Percentiles rank a stretch among this genome's conserved stretches.
Evolutionary conservation across 2,797 vertebrate genomes (phyloP).

Genomic region (Crotalus adamanteus): DNA sequence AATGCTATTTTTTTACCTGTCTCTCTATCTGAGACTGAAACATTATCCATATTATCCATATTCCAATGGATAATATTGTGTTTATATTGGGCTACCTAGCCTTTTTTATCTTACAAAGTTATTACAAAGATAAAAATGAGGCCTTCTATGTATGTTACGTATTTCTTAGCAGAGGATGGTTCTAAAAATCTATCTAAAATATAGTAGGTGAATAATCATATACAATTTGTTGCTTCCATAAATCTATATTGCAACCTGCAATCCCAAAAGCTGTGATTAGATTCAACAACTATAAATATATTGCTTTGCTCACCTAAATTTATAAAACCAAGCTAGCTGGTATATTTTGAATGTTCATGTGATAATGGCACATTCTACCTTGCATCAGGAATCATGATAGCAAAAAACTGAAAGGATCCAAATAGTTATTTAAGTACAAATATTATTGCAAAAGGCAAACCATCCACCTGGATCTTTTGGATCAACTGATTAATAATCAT

Average conservation of each 20-base stretch:
- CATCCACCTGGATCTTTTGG: not conserved
- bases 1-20: not conserved
- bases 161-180: not conserved
- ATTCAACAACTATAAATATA: not conserved
- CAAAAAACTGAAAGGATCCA: not conserved
- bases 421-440: not conserved
- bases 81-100: not conserved
- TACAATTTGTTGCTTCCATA: not conserved
- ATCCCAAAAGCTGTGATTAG: not conserved
- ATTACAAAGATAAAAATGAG: not conserved
- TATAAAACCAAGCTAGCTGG: not conserved
- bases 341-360: not conserved
- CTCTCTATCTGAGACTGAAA: not conserved
- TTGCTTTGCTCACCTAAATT: not conserved
- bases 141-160: not conserved
- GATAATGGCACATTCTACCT: not conserved
- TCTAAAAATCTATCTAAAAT: not conserved
- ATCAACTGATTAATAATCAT: not conserved
- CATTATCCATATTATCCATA: not conserved
- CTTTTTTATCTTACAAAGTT: not conserved
- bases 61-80: not conserved
- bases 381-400: not conserved
- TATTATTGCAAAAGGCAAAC: not conserved
- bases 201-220: not conserved
- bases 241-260: not conserved